phyloP scores from a whole-genome alignment of 2,113 vertebrate species.

The Microcebus ravelobensis region DNA sequence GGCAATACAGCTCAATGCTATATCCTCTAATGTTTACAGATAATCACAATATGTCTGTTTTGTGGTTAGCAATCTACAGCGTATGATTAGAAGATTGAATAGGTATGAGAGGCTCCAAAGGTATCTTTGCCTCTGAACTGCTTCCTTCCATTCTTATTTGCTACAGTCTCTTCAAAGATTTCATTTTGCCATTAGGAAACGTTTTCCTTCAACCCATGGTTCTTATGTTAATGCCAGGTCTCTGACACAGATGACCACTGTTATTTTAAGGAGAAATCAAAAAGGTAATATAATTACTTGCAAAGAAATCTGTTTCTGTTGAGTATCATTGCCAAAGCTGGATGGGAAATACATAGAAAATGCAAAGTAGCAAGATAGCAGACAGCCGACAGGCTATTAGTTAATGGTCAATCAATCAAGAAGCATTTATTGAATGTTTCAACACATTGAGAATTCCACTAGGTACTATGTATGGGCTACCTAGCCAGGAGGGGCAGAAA shows the following conservation, averaged over 20 bases:
- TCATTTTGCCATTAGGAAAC: background rate
- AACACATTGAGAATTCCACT: background rate
- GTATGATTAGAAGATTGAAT: background rate
- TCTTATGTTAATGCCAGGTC: background rate
- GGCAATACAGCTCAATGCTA: constrained; percentile 55
- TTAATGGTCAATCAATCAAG: background rate
- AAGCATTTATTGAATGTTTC: background rate
- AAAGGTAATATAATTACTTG: background rate
- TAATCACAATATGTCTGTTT: constrained; percentile 82
- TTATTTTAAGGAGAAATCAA: background rate
- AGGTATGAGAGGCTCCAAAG: constrained; percentile 54
- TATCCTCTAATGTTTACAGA: constrained; percentile 75
- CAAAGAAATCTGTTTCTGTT: background rate
- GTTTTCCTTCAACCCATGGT: background rate
- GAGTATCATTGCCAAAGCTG: background rate
- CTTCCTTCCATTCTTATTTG: background rate
- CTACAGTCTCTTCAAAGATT: background rate
- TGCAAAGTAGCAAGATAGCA: background rate
- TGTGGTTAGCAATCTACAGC: constrained; percentile 43
- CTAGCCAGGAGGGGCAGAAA: background rate
- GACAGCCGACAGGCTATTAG: background rate
- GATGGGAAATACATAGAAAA: background rate
- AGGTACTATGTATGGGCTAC: background rate
- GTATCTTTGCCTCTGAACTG: background rate
- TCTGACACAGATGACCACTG: background rate